Base-by-base conservation (phyloP, 2,888 invertebrate genomes). In the Endotricha flammealis region DNA sequence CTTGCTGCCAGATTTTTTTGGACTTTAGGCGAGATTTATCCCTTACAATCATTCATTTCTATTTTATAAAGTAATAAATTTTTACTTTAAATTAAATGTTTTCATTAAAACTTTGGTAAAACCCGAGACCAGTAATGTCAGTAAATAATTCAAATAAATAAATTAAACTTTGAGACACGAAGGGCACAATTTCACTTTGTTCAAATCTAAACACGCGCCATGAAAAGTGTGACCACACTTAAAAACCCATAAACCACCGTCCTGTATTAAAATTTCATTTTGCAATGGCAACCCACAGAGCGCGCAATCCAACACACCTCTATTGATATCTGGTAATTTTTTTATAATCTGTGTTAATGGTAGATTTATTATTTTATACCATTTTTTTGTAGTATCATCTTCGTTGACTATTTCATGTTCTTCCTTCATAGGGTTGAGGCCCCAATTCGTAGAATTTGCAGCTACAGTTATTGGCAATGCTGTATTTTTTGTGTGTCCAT, bases 161-260 rank as follows among this genome's bases (percentile, higher is more conserved):
- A 46, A 59, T 46, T 60, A 50, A n/a, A 57, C 41, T 29, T 64
- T 47, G 9, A 62, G 52, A 51, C 87, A 87, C 29, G 77, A 66
- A 0, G 86, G 81, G 32, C 87, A 87, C 17, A 87, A 45, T 46
- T 76, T 86, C 29, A 90, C 59, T 66, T 85, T 88, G 52, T 88
- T 88, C 46, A 90, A 77, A 50, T 87, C 81, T 53, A 90, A 79
- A 62, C 90, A 90, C 3, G 88, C 87, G 0, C 90, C 89, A 33
- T 91, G 91, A 61, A 89, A 91, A 36, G 87, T 86, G 54, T 91
- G 91, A 29, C 90, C 90, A 57, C 91, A 91, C 36, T 85, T 85
- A 63, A 90, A 91, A 30, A 88, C 86, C 74, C 89, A 89, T 2
- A 91, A 62, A 8, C 91, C 91, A 52, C 88, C 90, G 65, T 90